phyloP scores from a whole-genome alignment of 2,888 invertebrate species.

The Heliconius erato region DNA sequence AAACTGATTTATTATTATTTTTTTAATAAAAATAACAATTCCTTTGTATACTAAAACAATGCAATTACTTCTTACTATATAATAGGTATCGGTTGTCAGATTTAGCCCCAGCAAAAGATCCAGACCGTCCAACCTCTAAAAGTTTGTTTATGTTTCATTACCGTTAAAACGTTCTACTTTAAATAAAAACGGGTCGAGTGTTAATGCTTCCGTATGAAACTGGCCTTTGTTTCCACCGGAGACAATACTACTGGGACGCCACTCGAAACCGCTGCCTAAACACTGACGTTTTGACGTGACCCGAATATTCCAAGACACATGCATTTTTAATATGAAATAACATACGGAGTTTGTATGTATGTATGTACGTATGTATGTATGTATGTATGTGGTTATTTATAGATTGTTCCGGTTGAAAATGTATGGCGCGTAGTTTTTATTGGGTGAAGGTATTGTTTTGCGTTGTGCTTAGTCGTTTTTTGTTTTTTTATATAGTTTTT shows the following conservation, averaged over 20 bases:
- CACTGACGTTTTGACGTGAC: constrained; percentile 39
- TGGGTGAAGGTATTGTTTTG: not conserved
- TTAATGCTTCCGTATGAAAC: constrained; percentile 41
- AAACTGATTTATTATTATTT: too few relatives aligned
- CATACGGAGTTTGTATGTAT: not conserved
- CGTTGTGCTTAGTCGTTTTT: not conserved
- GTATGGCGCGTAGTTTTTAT: not conserved
- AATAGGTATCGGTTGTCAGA: not conserved
- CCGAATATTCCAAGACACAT: constrained; percentile 35
- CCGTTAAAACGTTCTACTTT: constrained; percentile 44
- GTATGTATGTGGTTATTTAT: constrained; percentile 13
- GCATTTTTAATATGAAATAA: constrained; percentile 31
- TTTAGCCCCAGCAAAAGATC: not conserved
- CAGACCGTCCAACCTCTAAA: not conserved
- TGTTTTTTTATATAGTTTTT: not conserved
- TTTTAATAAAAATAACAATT: too few relatives aligned
- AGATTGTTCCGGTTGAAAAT: not conserved
- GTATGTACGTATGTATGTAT: not conserved
- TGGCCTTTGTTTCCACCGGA: constrained; percentile 39
- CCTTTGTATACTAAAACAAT: not conserved
- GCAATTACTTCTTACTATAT: not conserved
- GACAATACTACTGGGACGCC: constrained; percentile 40
- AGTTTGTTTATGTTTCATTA: constrained; percentile 47
- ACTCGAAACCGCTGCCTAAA: constrained; percentile 46
- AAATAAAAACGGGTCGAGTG: constrained; percentile 47